Evolutionary conservation across 2,888 invertebrate species (phyloP), one percentile per base, ranked within the genome.

Genomic region (Bellardia bayeri): DNA sequence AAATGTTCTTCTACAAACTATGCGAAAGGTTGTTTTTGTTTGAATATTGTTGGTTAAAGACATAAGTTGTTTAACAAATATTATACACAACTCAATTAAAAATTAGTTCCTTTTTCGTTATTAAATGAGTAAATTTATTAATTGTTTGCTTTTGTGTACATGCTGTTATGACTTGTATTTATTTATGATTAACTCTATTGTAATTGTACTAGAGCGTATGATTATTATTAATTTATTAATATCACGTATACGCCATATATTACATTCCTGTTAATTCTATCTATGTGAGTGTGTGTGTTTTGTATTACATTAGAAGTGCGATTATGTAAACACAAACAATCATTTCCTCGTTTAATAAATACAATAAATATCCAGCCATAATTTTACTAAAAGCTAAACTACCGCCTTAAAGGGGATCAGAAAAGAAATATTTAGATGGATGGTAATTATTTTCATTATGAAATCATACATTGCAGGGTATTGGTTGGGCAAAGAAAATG

Each of bases 211-310:
- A 45, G 23, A 51, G n/a, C 74, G 84, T 80, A 85, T 85, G 72
- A 80, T 80, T 80, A 42, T 61, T 81, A 63, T 66, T 72, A 63
- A 83, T 74, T 74, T 85, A 74, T 74, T 69, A 80, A 68, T 42
- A 85, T 74, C 61, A 85, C 79, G 74, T 85, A 85, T 85, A 74
- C 84, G 68, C 9, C 51, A n/a, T 40, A 68, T 54, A 61, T 42
- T 54, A 37, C 3, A 30, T 49, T 45, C 14, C n/a, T 45, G 6
- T 23, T 54, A 54, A 14, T n/a, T 51, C 23, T 11, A 56, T 49
- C 6, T 61, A n/a, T 69, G 11, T 69, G n/a, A 37, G 11, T 71
- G 11, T 69, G n/a, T 49, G 40, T 66, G 8, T 54, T 16, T 11
- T 30, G 23, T 58, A 23, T 30, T 58, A 30, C 11, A 30, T 30